Evolutionary conservation across 2,797 vertebrate genomes (phyloP), one percentile per base, ranked within the genome.

Genomic region (Pogonophryne albipinna): DNA sequence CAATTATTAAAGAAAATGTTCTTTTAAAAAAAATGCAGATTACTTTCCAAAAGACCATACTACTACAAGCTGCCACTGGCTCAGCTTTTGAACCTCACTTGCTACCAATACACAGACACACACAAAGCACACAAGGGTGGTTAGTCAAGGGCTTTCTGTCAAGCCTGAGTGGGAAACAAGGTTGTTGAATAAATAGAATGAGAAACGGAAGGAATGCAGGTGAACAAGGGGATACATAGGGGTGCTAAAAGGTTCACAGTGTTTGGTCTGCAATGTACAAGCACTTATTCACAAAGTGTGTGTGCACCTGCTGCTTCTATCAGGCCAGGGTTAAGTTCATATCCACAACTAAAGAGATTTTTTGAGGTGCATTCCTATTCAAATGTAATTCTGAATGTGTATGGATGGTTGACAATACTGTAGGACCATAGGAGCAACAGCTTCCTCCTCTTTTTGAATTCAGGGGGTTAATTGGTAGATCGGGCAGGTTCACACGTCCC

Each of bases 161-260:
- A 45, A 56, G 23, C 23, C 38, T 34, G 47, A 69, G 41, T 63
- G 45, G 61, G 27, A 6, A 34, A 70, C 69, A 57, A 66, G 61
- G 53, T 38, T 23, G 49, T 53, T 69, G 15, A 17, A 62, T 27
- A 66, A 19, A 78, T 42, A 79, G 59, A 68, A 80, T 58, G 60
- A 66, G 19, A 65, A 70, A 62, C 47, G 20, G 46, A 56, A 53
- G 61, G 59, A 79, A 12, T 56, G 57, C 38, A 47, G 49, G 57
- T 65, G 65, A 77, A 82, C 74, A 46, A 63, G 16, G 38, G 19
- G 82, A 31, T 52, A 27, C 56, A 55, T 61, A 5, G 4, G 27
- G 65, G 69, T 70, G 59, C 67, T 84, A 88, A 86, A 81, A 91
- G 83, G 88, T 87, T 92, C 89, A 87, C 68, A 34, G 56, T 80